Conservation (phyloP, 2,888 invertebrate species). For the Drosophila quinaria region DNA sequence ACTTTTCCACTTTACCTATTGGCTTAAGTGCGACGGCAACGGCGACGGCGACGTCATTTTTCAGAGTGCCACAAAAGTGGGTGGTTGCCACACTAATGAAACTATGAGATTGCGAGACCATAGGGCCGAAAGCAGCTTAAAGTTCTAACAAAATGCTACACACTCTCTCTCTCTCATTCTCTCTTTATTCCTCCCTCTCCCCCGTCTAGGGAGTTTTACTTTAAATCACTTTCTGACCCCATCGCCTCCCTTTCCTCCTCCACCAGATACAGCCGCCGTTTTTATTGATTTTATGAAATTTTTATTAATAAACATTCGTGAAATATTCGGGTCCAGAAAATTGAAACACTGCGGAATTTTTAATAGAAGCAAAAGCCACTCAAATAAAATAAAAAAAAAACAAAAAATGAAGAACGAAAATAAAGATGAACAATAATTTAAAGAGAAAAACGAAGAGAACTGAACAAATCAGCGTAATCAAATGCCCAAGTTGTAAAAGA, state of each 20-base stretch:
- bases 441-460: slow-evolving; percentile 18
- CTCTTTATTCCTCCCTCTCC: background rate
- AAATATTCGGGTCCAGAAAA: slow-evolving; percentile 63
- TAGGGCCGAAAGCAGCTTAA: slow-evolving; percentile 47
- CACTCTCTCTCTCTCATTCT: background rate
- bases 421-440: slow-evolving; percentile 18
- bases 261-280: slow-evolving; percentile 26
- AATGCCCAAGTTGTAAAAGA: slow-evolving; percentile 41
- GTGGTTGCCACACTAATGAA: slow-evolving; percentile 40
- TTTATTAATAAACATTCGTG: slow-evolving; percentile 82
- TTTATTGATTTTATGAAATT: slow-evolving; percentile 74
- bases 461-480: slow-evolving; percentile 68
- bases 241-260: background rate
- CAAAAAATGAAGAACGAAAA: slow-evolving; percentile 1
- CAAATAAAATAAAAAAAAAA: slow-evolving; percentile 13
- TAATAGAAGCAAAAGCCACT: slow-evolving; percentile 56
- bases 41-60: slow-evolving; percentile 51
- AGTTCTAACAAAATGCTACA: slow-evolving; percentile 27
- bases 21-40: slow-evolving; percentile 49
- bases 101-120: slow-evolving; percentile 51
- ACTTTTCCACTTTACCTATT: slow-evolving; percentile 55
- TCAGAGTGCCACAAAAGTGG: slow-evolving; percentile 49
- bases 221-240: background rate
- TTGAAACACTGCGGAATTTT: slow-evolving; percentile 68
- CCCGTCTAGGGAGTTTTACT: slow-evolving; percentile 16